These are phyloP conservation scores for Pterostichus niger DNA, from an alignment of 2,888 invertebrate genomes.

Conservation along the genomic window DNA sequence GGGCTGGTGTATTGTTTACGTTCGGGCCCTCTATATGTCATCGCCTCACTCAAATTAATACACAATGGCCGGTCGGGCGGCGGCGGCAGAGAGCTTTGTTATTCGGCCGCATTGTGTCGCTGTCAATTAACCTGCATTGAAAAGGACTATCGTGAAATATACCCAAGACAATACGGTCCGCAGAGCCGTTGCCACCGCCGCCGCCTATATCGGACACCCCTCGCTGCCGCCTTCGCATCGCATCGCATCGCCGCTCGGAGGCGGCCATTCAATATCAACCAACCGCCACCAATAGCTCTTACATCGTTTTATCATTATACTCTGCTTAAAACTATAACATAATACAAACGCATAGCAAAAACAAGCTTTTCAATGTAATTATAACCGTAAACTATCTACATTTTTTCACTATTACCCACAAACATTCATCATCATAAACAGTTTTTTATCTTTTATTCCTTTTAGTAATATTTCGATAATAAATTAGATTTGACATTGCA, in stretches of 20 bases:
- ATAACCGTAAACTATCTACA: neutral
- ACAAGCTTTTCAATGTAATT: neutral
- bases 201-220: slow-evolving; percentile 49
- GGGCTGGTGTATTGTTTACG: slow-evolving; percentile 66
- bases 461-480: too few relatives aligned
- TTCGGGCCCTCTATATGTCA: slow-evolving; percentile 71
- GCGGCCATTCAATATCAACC: slow-evolving; percentile 10
- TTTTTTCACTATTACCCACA: too few relatives aligned
- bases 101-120: slow-evolving; percentile 75
- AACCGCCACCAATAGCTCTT: slow-evolving; percentile 27
- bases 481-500: too few relatives aligned
- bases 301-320: slow-evolving; percentile 24
- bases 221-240: neutral
- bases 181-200: slow-evolving; percentile 53
- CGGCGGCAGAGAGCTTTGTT: slow-evolving; percentile 73
- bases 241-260: neutral
- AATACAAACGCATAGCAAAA: neutral
- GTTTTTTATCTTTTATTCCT: too few relatives aligned
- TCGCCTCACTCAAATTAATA: slow-evolving; percentile 76
- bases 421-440: too few relatives aligned
- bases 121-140: slow-evolving; percentile 77
- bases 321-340: slow-evolving; percentile 9
- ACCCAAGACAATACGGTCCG: slow-evolving; percentile 74
- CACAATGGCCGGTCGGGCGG: slow-evolving; percentile 73
- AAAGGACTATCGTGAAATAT: slow-evolving; percentile 75